These are phyloP conservation scores for Monodelphis domestica DNA, from an alignment of 2,797 vertebrate genomes.

Conservation along the genomic window DNA sequence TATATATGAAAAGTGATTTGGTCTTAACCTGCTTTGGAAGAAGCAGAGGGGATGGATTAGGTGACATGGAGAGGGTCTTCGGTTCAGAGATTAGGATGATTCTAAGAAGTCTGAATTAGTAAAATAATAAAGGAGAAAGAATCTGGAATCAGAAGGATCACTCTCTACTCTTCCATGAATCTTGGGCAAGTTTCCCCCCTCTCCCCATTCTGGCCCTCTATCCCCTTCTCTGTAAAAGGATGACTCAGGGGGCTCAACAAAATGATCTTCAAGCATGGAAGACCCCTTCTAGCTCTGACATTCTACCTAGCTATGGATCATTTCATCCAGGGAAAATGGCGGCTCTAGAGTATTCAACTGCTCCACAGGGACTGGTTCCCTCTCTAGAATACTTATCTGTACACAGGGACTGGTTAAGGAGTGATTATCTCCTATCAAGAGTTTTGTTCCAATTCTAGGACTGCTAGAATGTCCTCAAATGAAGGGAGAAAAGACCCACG, in stretches of 20 bases:
- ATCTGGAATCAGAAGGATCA: neutral
- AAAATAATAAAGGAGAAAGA: neutral
- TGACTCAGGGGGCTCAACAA: neutral
- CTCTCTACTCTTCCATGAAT: neutral
- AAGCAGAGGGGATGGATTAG: neutral
- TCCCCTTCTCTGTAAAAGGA: neutral
- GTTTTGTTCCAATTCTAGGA: neutral
- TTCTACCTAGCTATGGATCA: neutral
- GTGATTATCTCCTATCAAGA: neutral
- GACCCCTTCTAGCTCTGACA: neutral
- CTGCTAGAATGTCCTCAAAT: neutral
- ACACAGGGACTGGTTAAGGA: neutral
- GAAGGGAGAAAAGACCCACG: accelerated
- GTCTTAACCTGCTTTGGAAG: neutral
- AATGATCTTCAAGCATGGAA: neutral
- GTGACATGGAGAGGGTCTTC: neutral
- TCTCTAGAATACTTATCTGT: neutral
- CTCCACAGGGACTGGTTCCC: accelerated
- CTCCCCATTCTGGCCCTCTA: neutral
- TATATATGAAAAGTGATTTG: neutral
- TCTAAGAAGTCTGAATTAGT: neutral
- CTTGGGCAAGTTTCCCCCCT: neutral
- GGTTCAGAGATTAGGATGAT: neutral
- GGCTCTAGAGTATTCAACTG: neutral
- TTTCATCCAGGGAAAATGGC: neutral